A percentile compares a stretch with the other conserved stretches of the same genome.
Conservation (phyloP, 2,113 vertebrate species). For the Caretta caretta region DNA sequence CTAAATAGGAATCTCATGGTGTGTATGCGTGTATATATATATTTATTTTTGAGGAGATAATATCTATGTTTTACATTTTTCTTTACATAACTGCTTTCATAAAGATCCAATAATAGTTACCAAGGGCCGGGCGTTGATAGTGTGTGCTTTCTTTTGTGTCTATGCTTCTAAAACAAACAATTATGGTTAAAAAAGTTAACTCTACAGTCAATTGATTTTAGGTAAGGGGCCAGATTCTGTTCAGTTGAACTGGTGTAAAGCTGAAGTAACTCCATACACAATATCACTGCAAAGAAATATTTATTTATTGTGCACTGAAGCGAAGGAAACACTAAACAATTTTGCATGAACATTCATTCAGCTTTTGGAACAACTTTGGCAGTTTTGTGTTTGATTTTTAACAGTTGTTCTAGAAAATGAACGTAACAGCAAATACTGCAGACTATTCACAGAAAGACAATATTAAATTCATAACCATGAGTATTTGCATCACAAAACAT, state of each 20-base stretch:
- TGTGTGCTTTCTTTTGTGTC: neutral
- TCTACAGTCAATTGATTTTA: neutral
- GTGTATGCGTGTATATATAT: conserved; percentile 28
- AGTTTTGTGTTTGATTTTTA: neutral
- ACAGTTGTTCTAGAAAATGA: neutral
- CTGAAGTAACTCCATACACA: neutral
- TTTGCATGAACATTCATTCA: neutral
- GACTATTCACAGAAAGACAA: neutral
- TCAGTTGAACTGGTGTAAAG: neutral
- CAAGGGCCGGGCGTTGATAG: no score
- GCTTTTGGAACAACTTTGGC: neutral
- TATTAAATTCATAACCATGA: neutral
- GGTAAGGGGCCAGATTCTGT: neutral
- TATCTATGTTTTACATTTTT: conserved; percentile 48
- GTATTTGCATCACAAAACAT: neutral
- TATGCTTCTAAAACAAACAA: neutral
- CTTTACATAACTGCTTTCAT: conserved; percentile 24
- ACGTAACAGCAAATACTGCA: neutral
- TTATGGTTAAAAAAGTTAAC: neutral
- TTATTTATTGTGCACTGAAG: neutral
- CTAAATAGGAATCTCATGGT: conserved; percentile 22
- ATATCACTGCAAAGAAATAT: neutral
- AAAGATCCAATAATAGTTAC: neutral
- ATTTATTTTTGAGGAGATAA: conserved; percentile 34
- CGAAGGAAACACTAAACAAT: neutral